Evolutionary conservation across 2,113 vertebrate species (phyloP), one percentile per base, ranked within the genome.

Genomic region (Antennarius striatus): DNA sequence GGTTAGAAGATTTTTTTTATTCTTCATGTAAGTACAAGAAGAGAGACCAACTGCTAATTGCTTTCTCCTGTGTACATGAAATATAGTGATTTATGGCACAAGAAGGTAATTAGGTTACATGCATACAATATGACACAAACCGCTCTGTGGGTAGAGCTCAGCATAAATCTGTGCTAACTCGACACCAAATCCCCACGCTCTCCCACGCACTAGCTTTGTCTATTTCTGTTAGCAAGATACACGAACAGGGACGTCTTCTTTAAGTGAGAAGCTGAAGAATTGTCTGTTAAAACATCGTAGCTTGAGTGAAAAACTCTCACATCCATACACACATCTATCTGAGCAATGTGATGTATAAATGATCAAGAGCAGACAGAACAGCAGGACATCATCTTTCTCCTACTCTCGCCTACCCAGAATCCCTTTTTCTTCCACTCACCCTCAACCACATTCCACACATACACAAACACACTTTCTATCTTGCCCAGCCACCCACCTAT

Each of bases 281-380:
- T n/a, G n/a, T n/a, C n/a, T n/a, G n/a, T n/a, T n/a, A n/a, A n/a
- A n/a, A n/a, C n/a, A n/a, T 63, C 74, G 48, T 73, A 43, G 78
- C 67, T 67, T 46, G 66, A 13, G 46, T 73, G 73, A 77, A 29
- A 52, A 53, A n/a, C 11, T 22, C 57, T 39, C 29, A 22, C 65
- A 40, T 42, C 5, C 51, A 40, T 48, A 15, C 56, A 46, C 57
- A 22, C 60, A 40, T 30, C 50, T 39, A 48, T 51, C 46, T 71
- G 47, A 78, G 68, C 39, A 74, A 61, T 79, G 49, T 84, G 88
- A 90, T 90, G 80, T 86, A 84, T 84, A 85, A 91, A 90, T 86
- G 85, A 90, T 88, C 85, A 87, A 87, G 75, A 77, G 76, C 50
- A 22, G 40, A 54, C 59, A 58, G 69, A 86, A 76, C 79, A 81